Evolutionary conservation across 2,797 vertebrate species (phyloP).

Genomic region (Macropus fuliginosus): DNA sequence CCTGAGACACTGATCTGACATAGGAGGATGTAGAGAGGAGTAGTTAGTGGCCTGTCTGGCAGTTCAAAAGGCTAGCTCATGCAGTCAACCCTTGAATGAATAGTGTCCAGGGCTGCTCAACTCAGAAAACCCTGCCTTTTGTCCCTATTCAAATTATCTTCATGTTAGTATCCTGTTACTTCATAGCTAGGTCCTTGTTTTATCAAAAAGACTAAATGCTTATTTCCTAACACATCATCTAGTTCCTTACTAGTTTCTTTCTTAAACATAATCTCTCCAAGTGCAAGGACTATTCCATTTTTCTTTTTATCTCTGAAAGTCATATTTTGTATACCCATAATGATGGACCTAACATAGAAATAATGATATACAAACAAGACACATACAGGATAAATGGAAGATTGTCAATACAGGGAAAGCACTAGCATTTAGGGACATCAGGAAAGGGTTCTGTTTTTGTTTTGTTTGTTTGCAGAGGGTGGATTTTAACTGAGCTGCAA

Average conservation of each 20-base stretch:
- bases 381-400: neutral
- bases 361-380: no score
- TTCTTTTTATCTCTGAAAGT: neutral
- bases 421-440: neutral
- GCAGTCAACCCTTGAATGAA: no score
- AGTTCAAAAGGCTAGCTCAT: no score
- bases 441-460: neutral
- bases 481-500: neutral
- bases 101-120: no score
- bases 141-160: no score
- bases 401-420: neutral
- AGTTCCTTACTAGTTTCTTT: neutral
- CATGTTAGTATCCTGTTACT: neutral
- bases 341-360: neutral
- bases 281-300: no score
- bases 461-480: neutral
- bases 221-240: neutral
- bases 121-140: no score
- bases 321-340: neutral
- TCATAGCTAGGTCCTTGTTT: neutral
- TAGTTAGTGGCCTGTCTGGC: no score
- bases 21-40: no score
- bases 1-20: no score
- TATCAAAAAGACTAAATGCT: neutral
- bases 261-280: neutral